Evolutionary conservation across 2,888 invertebrate genomes (phyloP), one percentile per base, ranked within the genome.

Genomic region (Trichogramma evanescens): DNA sequence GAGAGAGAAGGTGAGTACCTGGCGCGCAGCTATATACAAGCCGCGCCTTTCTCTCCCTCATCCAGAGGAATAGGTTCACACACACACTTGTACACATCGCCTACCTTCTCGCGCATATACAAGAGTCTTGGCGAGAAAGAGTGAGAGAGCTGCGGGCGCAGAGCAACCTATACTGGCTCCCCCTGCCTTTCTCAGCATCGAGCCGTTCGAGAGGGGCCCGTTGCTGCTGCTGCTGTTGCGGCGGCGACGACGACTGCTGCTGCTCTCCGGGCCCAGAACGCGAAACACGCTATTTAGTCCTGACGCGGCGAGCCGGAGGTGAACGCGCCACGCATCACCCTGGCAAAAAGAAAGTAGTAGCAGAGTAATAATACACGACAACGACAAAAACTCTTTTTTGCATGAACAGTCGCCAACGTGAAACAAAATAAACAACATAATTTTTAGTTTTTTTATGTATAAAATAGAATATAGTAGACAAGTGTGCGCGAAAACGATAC

Each of bases 311-410:
- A 74, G 75, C 76, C 73, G 76, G 76, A 74, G 76, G 72, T 26
- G 68, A 76, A 75, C 68, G 74, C 75, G 71, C 76, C 75, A 74
- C 74, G 75, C 26, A 26, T 73, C 74, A 74, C 75, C 76, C 76
- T 72, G 71, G 71, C 9, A 50, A 45, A 45, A 45, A 45, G 45
- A 45, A 45, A 45, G n/a, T 45, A 9, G 70, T 67, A 26, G 26
- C 26, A 26, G 26, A 26, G 26, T 26, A 26, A 26, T 26, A 26
- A 26, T 26, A 26, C 2, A 26, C 26, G 26, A 26, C 26, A 26
- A 26, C 26, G 26, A 26, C 26, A 26, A 26, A 26, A 13, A 26
- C 26, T 26, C 26, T 3, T 2, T 26, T 26, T 26, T 26, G 26
- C 26, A 26, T 26, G 26, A 26, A 26, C 26, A 26, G 26, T 26